These are phyloP conservation scores for Antheraea assamensis DNA, from an alignment of 2,888 invertebrate species.

Conservation along the genomic window DNA sequence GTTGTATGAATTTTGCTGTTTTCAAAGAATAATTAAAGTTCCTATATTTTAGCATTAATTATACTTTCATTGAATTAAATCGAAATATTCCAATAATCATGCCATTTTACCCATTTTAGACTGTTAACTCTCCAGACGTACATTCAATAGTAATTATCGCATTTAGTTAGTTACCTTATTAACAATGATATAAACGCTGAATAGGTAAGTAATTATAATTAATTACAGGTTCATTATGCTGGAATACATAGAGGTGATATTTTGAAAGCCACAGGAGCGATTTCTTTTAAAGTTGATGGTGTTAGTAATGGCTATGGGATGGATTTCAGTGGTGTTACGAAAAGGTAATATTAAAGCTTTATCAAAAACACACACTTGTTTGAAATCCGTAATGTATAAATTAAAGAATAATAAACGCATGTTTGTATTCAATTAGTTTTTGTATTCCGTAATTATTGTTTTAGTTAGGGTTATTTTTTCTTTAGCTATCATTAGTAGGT, in stretches of 20 bases:
- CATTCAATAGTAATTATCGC: background rate
- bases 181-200: background rate
- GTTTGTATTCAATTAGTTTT: background rate
- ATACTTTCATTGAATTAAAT: too few relatives aligned
- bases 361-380: background rate
- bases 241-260: conserved; percentile 45
- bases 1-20: too few relatives aligned
- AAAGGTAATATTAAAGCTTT: conserved; percentile 38
- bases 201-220: background rate
- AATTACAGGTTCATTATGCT: conserved; percentile 46
- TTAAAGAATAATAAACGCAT: background rate
- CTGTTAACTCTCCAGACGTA: too few relatives aligned
- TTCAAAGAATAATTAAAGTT: too few relatives aligned
- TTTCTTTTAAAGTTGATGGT: conserved; percentile 24
- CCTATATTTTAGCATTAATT: too few relatives aligned
- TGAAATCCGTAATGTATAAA: background rate
- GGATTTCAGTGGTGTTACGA: conserved; percentile 63
- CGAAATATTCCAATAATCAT: too few relatives aligned
- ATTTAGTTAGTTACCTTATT: background rate
- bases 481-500: background rate
- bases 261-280: conserved; percentile 43
- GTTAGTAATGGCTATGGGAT: conserved; percentile 46
- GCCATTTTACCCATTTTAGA: too few relatives aligned
- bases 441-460: background rate
- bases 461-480: background rate